A percentile compares a stretch with the other conserved stretches of the same genome.
Evolutionary conservation across 2,797 vertebrate genomes (phyloP).

Genomic region (Enteromius paludinosus): DNA sequence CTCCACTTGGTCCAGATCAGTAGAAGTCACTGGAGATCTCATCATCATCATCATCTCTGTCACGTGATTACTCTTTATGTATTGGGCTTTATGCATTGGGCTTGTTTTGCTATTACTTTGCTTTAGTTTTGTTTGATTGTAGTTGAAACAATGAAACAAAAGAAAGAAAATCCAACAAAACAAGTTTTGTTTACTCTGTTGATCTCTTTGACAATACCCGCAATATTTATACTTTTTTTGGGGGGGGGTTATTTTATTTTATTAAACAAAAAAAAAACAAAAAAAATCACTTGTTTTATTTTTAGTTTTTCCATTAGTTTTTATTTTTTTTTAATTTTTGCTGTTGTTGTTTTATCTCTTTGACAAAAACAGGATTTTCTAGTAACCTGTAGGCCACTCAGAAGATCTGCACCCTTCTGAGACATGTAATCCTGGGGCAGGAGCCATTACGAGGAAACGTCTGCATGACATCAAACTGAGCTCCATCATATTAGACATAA

Average conservation of each 20-base stretch:
- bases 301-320: not conserved
- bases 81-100: no score
- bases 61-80: not conserved
- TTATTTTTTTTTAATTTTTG: not conserved
- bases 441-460: not conserved
- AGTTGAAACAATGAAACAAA: not conserved
- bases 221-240: no score
- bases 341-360: not conserved
- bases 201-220: not conserved
- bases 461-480: not conserved
- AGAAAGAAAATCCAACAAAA: not conserved
- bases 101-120: not conserved
- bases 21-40: conserved; percentile 44
- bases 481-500: not conserved
- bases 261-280: not conserved
- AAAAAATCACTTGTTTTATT: not conserved
- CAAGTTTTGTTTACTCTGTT: not conserved
- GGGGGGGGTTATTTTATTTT: no score
- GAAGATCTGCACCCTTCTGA: not conserved
- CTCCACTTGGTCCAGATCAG: conserved; percentile 61
- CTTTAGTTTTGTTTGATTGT: not conserved
- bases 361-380: not conserved
- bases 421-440: not conserved
- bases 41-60: not conserved
- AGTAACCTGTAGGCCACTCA: not conserved